Evolutionary conservation across 2,113 vertebrate genomes (phyloP).

Genomic region (Callithrix jacchus): DNA sequence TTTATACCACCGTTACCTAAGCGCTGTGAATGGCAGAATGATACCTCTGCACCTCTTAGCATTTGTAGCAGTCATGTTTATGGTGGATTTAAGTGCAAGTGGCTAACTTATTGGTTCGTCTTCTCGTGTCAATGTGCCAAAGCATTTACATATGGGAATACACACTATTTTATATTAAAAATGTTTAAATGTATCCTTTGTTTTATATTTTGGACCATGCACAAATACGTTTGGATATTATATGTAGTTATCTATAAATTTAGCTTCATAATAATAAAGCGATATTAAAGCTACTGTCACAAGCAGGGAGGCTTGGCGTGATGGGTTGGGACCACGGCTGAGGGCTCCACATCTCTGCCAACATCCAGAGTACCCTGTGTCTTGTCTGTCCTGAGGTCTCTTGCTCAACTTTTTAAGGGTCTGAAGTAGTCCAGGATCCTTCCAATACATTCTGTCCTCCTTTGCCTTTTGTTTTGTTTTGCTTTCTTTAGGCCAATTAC

Average conservation of each 20-base stretch:
- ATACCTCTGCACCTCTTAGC: not conserved
- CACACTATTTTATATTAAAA: not conserved
- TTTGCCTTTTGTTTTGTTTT: slow-evolving; percentile 48
- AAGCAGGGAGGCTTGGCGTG: not conserved
- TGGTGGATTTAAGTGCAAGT: not conserved
- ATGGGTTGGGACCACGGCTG: not conserved
- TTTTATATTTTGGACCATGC: not conserved
- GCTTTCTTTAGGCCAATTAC: slow-evolving; percentile 56
- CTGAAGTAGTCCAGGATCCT: not conserved
- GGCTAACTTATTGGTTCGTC: not conserved
- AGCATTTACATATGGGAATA: not conserved
- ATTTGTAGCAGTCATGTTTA: not conserved
- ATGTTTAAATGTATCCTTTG: not conserved
- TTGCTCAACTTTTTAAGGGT: slow-evolving; percentile 47
- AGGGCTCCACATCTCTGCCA: not conserved
- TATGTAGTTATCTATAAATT: not conserved
- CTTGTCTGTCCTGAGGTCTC: not conserved
- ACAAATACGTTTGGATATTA: not conserved
- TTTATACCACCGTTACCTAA: not conserved
- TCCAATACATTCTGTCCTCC: slow-evolving; percentile 12
- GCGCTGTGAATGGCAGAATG: not conserved
- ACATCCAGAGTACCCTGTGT: not conserved
- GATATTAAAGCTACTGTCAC: not conserved
- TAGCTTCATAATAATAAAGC: slow-evolving; percentile 21
- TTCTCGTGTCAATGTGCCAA: not conserved